phyloP scores from a whole-genome alignment of 64 coral and sea anemone species.

The Pachyseris speciosa region DNA sequence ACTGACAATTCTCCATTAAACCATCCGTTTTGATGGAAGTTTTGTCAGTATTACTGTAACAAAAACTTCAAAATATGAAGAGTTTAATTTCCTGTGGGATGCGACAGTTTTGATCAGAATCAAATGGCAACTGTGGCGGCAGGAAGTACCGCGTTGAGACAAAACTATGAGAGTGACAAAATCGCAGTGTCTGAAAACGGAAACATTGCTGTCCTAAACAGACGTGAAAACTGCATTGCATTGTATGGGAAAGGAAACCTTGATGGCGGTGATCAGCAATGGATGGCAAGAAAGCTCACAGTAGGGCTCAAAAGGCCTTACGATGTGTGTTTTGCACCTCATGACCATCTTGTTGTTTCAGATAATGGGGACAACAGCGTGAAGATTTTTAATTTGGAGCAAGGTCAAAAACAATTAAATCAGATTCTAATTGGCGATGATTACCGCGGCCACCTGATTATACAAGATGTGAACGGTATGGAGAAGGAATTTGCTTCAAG shows the following conservation, averaged over 20 bases:
- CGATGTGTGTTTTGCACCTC: constrained; percentile 27
- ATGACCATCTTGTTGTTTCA: constrained; percentile 17
- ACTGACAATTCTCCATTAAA: no score
- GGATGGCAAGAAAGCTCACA: neutral
- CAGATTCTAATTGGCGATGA: constrained; percentile 22
- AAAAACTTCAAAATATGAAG: no score
- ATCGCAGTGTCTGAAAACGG: constrained; percentile 13
- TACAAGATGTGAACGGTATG: neutral
- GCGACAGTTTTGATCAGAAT: no score
- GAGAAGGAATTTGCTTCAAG: neutral
- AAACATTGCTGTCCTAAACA: neutral
- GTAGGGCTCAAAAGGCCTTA: neutral
- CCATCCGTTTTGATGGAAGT: no score
- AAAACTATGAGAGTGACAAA: neutral
- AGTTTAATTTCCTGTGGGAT: no score
- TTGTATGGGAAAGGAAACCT: neutral
- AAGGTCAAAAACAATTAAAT: neutral
- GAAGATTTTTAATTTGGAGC: constrained; percentile 5
- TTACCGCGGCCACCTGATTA: neutral
- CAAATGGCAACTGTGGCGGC: neutral
- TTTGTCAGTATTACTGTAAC: no score
- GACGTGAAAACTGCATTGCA: neutral
- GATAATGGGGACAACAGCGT: neutral
- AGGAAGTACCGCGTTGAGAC: neutral
- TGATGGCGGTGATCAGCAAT: neutral